Percentiles rank a stretch among this genome's conserved stretches.
These are phyloP conservation scores for Otus scops DNA, from an alignment of 2,797 vertebrate genomes.

Conservation along the genomic window DNA sequence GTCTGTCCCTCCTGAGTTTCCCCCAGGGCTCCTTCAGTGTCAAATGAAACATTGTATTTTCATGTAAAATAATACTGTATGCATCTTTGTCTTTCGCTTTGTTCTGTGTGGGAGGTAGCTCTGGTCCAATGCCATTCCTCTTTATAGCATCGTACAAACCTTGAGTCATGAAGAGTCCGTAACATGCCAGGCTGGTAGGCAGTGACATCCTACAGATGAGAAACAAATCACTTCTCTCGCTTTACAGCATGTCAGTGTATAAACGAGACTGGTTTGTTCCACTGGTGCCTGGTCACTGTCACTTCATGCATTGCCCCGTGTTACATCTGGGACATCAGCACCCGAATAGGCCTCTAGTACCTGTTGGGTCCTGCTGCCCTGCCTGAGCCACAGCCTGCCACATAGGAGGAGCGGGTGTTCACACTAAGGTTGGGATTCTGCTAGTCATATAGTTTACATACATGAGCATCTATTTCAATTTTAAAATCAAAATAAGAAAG, in stretches of 20 bases:
- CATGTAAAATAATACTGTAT: neutral
- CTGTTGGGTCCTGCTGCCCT: neutral
- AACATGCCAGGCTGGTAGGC: neutral
- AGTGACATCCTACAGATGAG: neutral
- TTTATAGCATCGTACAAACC: neutral
- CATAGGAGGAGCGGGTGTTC: no score
- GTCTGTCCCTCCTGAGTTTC: neutral
- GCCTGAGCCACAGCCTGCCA: neutral
- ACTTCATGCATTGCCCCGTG: neutral
- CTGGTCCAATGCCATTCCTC: neutral
- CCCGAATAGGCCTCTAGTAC: rapidly evolving
- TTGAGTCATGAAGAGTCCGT: rapidly evolving
- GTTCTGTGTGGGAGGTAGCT: neutral
- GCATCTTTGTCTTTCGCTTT: neutral
- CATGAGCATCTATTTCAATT: neutral
- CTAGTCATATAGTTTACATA: neutral
- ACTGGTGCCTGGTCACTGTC: neutral
- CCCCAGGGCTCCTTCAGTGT: neutral
- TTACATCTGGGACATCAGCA: neutral
- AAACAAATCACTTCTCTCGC: neutral
- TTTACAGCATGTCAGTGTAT: neutral
- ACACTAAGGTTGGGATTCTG: neutral
- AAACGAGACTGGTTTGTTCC: neutral
- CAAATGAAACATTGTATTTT: neutral
- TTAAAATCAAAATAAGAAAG: neutral